Conservation (phyloP, 2,888 invertebrate genomes). For the Deroplatys truncata region DNA sequence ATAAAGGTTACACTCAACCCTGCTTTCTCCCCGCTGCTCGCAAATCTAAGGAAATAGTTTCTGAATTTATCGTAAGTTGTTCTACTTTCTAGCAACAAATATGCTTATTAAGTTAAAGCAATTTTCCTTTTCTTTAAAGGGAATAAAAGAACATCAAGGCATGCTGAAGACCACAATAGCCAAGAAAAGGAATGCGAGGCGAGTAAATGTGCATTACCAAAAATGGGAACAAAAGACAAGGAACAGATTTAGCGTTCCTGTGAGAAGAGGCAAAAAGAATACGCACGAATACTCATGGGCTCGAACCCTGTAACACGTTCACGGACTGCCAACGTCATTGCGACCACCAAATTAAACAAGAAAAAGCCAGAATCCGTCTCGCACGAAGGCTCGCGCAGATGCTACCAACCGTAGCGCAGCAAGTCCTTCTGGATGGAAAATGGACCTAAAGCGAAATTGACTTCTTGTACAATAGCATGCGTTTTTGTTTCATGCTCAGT, state of each 20-base stretch:
- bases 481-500: neutral
- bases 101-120: neutral
- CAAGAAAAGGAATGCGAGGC: neutral
- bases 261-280: neutral
- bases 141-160: neutral
- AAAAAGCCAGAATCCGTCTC: neutral
- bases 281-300: neutral
- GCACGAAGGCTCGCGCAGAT: neutral
- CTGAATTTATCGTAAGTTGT: neutral
- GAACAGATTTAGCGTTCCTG: neutral
- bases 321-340: constrained; percentile 4
- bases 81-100: neutral
- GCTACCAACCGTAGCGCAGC: neutral
- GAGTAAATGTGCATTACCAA: neutral
- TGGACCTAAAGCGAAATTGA: neutral
- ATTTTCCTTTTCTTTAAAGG: neutral
- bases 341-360: constrained; percentile 5
- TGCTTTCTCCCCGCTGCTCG: too few relatives aligned
- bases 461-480: too few relatives aligned
- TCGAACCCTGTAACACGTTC: constrained; percentile 5
- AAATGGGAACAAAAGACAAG: neutral
- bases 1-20: too few relatives aligned
- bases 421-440: neutral
- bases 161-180: neutral
- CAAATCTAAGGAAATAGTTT: too few relatives aligned